These are phyloP conservation scores for Epinephelus cyanopodus DNA, from an alignment of 2,113 vertebrate genomes.

Conservation along the genomic window DNA sequence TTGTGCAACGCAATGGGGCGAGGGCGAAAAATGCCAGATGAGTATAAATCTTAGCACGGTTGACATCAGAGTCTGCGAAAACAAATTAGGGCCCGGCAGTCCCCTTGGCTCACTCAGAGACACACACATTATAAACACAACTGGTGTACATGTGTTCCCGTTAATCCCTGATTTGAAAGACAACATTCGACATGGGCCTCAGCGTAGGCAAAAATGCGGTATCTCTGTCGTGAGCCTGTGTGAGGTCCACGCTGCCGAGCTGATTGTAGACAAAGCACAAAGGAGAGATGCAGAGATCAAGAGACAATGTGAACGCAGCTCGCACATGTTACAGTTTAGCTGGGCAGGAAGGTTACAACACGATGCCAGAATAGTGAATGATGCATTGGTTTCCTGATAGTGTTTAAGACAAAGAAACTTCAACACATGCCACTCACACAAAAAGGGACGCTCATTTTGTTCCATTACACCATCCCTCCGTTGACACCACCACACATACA, in stretches of 20 bases:
- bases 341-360: constrained; percentile 28
- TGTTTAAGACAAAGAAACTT: constrained; percentile 13
- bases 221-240: constrained; percentile 51
- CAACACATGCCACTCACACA: constrained; percentile 9
- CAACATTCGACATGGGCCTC: constrained; percentile 60
- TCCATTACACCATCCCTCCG: constrained; percentile 22
- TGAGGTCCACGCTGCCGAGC: constrained; percentile 51
- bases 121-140: constrained; percentile 64
- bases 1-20: constrained; percentile 52
- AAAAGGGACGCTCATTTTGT: background rate
- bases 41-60: constrained; percentile 58
- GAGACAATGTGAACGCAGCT: constrained; percentile 15
- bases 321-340: constrained; percentile 37
- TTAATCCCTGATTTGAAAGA: constrained; percentile 75
- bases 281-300: constrained; percentile 29
- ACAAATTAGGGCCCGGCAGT: constrained; percentile 58
- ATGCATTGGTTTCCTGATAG: constrained; percentile 38
- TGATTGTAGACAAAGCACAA: constrained; percentile 37
- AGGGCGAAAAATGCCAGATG: constrained; percentile 51
- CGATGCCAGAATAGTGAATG: constrained; percentile 28
- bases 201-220: constrained; percentile 36
- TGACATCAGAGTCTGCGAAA: constrained; percentile 61
- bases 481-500: constrained; percentile 7
- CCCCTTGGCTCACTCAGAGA: constrained; percentile 47
- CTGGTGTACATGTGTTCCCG: constrained; percentile 68